Evolutionary conservation across 2,797 vertebrate species (phyloP), one percentile per base, ranked within the genome.

Genomic region (Hafferia zeledoni): DNA sequence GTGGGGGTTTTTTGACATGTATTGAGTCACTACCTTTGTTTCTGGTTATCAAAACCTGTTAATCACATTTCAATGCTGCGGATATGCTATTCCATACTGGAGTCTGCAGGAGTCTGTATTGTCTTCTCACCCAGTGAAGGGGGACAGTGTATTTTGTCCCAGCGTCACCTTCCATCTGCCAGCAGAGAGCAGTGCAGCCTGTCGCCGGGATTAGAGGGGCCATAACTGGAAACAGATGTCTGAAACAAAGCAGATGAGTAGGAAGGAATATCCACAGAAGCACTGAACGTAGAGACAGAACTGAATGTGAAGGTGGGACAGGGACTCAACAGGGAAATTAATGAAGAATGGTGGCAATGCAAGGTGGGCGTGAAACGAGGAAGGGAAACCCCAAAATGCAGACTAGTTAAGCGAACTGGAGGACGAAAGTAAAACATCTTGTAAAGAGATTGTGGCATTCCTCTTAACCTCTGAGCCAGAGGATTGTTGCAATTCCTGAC

Each of bases 121-220:
- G 69, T 12, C 41, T 28, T 6, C 22, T 11, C 13, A 1, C 5
- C 5, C 10, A 0, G 13, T 1, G 77, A 6, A 57, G 16, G 11
- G 17, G 14, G 10, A 2, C 10, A 4, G 53, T 1, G 3, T 15
- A 0, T 30, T 8, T 23, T 46, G 20, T 69, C 23, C 27, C 44
- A 1, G 15, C 1, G 15, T 9, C 1, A 0, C 5, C 6, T 10
- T 56, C 30, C 6, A 1, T 35, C 78, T 33, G 63, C 87, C 89
- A 53, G 74, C 84, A 94, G 92, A 68, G 94, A 35, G 95, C 93
- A 55, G 59, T 89, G 87, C 69, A 92, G 74, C n/a, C 33, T 35
- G 2, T 10, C 2, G 1, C 13, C 5, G 5, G 18, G 10, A 0
- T 13, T 41, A 7, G 28, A 31, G 77, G 11, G 31, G 11, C 28